Evolutionary conservation across 1,140 invertebrate species (phyloP), one percentile per base, ranked within the genome.

Genomic region (Aphaenogaster floridana): DNA sequence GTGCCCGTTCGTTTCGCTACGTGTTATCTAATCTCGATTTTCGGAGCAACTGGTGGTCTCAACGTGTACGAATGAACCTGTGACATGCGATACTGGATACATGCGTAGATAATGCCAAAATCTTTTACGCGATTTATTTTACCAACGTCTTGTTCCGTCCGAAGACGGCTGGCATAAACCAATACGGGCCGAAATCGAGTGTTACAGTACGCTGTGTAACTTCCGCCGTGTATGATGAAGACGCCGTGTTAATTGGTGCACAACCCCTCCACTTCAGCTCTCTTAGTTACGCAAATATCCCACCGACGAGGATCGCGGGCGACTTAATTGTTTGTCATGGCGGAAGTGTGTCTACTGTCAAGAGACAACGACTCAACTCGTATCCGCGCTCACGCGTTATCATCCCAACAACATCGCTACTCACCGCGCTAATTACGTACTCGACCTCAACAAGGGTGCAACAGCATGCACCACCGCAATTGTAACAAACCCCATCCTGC

Each of bases 261-360:
- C 66, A n/a, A 64, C 77, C 45, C 21, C 9, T 74, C 17, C 52
- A 48, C 68, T 48, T 15, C 45, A 13, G 21, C 21, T 42, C 3
- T 45, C 48, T 64, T 72, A 83, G 87, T 89, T 66, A 74, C 61
- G 59, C 34, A 42, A 8, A 13, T 42, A 36, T 57, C 39, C n/a
- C 39, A 7, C 6, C 45, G 11, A 63, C 57, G 71, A 89, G 78
- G 66, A 52, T 59, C 64, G 68, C 68, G 34, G 34, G 15, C 77
- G 36, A 28, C 80, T 68, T 72, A 83, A 86, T 87, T 79, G 84
- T 87, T 64, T 66, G 39, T 36, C 57, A 39, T 68, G 63, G 28
- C 45, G 52, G 36, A 42, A 59, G 11, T 45, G 59, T 21, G n/a
- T 64, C 21, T 54, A 63, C 50, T 13, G 66, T 57, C 63, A 42